Percentiles rank a stretch among this genome's conserved stretches.
These are phyloP conservation scores for Drosophila ironensis DNA, from an alignment of 1,140 invertebrate species.

Conservation along the genomic window DNA sequence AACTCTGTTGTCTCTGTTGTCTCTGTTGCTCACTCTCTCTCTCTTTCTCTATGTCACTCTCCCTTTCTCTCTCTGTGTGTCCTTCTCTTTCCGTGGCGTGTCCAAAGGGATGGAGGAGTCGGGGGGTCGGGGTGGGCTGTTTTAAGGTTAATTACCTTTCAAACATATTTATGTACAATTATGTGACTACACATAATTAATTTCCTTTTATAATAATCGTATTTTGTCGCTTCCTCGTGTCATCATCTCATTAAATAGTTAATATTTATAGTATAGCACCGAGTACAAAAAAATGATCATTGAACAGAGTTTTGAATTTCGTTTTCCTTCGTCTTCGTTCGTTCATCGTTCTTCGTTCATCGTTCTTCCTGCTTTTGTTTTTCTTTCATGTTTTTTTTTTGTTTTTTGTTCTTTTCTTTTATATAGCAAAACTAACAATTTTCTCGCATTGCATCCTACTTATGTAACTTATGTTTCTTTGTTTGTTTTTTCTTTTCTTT, in stretches of 20 bases:
- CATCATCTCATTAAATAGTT: constrained; percentile 68
- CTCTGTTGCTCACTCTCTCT: background rate
- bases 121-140: constrained; percentile 1
- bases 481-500: constrained; percentile 10
- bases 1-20: background rate
- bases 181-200: constrained; percentile 73
- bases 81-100: constrained; percentile 45
- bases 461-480: constrained; percentile 19
- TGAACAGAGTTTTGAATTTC: constrained; percentile 74
- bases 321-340: constrained; percentile 7
- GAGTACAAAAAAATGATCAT: constrained; percentile 78
- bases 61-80: background rate
- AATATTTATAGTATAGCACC: constrained; percentile 80
- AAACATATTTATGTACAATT: constrained; percentile 47
- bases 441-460: constrained; percentile 19
- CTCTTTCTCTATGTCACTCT: background rate
- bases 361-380: too few species aligned
- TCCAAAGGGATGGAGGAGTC: constrained; percentile 1
- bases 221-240: constrained; percentile 17
- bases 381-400: too few species aligned
- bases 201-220: constrained; percentile 53
- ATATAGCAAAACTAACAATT: constrained; percentile 35
- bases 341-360: constrained; percentile 12
- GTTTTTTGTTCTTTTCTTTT: constrained; percentile 14
- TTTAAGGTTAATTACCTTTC: too few species aligned